phyloP scores from a whole-genome alignment of 2,113 vertebrate species.

The Chloebia gouldiae region DNA sequence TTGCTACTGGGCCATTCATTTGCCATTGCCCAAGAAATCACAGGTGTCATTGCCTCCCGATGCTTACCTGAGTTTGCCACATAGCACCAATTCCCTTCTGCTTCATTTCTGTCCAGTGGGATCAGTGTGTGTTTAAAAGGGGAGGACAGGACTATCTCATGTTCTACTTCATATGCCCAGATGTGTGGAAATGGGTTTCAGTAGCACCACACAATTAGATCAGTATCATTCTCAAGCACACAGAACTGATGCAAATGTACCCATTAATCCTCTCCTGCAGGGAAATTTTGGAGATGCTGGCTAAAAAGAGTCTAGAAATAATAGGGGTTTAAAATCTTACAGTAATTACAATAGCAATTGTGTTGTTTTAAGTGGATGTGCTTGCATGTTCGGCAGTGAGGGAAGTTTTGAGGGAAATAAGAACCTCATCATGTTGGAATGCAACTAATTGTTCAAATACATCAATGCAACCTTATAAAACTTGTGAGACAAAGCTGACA shows the following conservation, averaged over 20 bases:
- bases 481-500: slow-evolving; percentile 23
- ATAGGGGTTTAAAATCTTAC: background rate
- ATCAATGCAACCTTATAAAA: slow-evolving; percentile 39
- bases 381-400: background rate
- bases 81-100: slow-evolving; percentile 9
- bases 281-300: background rate
- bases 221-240: background rate
- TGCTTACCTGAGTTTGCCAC: slow-evolving; percentile 43
- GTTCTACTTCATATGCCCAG: background rate
- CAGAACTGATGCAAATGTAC: background rate
- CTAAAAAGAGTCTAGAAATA: background rate
- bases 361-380: background rate
- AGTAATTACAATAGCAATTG: background rate
- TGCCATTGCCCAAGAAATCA: slow-evolving; percentile 26
- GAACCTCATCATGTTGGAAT: slow-evolving; percentile 22
- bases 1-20: slow-evolving; percentile 56
- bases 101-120: slow-evolving; percentile 30
- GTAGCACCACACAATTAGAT: background rate
- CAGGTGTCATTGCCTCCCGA: slow-evolving; percentile 7
- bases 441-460: slow-evolving; percentile 46
- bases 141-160: background rate
- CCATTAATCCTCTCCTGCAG: background rate
- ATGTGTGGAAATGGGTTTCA: slow-evolving; percentile 40
- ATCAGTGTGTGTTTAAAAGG: slow-evolving; percentile 18
- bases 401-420: slow-evolving; percentile 11